phyloP scores from a whole-genome alignment of 2,888 invertebrate genomes.

The Agrochola macilenta region DNA sequence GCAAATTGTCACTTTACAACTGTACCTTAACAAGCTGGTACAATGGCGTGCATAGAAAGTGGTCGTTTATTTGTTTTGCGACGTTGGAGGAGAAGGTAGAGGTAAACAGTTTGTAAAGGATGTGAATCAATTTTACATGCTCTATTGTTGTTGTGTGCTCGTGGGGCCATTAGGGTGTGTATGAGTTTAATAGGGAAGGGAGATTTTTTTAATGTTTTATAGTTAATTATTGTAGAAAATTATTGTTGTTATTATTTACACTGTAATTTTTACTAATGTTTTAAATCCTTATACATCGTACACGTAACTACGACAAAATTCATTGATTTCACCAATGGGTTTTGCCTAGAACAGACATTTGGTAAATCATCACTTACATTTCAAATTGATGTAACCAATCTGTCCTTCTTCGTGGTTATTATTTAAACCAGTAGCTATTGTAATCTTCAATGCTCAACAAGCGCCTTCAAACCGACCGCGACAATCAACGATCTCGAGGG shows the following conservation, averaged over 20 bases:
- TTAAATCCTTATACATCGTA: not conserved
- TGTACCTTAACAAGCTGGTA: constrained; percentile 63
- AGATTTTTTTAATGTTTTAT: too few relatives aligned
- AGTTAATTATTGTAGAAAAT: not conserved
- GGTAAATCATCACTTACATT: not conserved
- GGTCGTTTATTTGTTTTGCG: constrained; percentile 53
- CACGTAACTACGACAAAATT: not conserved
- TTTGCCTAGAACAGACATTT: not conserved
- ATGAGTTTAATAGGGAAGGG: too few relatives aligned
- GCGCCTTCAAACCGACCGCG: not conserved
- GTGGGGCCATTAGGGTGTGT: not conserved
- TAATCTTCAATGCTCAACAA: not conserved
- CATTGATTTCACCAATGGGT: not conserved
- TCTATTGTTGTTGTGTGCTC: constrained; percentile 15
- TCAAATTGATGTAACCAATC: not conserved
- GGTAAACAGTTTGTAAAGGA: constrained; percentile 26
- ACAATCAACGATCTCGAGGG: constrained; percentile 26
- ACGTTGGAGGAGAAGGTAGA: constrained; percentile 15
- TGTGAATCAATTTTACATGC: constrained; percentile 42
- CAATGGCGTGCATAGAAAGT: constrained; percentile 59
- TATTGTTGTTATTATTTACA: not conserved
- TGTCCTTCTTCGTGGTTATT: too few relatives aligned
- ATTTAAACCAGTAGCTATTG: too few relatives aligned
- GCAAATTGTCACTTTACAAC: constrained; percentile 67
- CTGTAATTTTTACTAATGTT: not conserved